A percentile compares a stretch with the other conserved stretches of the same genome.
Conservation (phyloP, 2,113 vertebrate species). For the Chrysemys picta region DNA sequence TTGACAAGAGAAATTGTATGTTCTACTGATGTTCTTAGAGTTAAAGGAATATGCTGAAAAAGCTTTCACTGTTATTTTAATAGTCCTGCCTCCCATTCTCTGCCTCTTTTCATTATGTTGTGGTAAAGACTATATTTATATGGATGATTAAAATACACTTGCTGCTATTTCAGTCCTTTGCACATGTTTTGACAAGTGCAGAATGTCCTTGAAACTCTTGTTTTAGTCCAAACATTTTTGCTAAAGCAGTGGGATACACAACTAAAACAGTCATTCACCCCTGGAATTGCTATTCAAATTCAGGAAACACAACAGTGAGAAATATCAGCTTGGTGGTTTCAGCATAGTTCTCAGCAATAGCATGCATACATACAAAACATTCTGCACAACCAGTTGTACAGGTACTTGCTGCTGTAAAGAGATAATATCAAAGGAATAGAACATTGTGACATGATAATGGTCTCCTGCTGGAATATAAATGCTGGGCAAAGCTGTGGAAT, state of each 20-base stretch:
- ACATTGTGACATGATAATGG: background rate
- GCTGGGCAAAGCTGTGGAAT: background rate
- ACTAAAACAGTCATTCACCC: background rate
- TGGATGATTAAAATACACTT: constrained; percentile 46
- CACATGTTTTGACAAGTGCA: background rate
- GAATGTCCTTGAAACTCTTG: constrained; percentile 3
- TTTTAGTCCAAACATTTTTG: background rate
- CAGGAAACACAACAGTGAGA: background rate
- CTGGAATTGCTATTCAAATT: background rate
- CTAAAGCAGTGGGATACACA: background rate
- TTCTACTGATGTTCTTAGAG: constrained; percentile 51
- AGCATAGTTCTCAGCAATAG: background rate
- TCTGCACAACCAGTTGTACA: background rate
- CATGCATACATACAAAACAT: background rate
- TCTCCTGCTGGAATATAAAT: background rate
- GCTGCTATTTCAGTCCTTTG: constrained; percentile 22
- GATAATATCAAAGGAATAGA: background rate
- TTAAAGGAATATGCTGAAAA: constrained; percentile 24
- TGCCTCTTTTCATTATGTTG: constrained; percentile 34
- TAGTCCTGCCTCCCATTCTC: constrained; percentile 8
- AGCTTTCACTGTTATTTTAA: constrained; percentile 31
- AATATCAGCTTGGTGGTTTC: background rate
- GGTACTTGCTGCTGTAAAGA: background rate
- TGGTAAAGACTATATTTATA: constrained; percentile 32
- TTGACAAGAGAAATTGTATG: constrained; percentile 65